Evolutionary conservation across 1,140 invertebrate genomes (phyloP).

Genomic region (Melanaphis sacchari): DNA sequence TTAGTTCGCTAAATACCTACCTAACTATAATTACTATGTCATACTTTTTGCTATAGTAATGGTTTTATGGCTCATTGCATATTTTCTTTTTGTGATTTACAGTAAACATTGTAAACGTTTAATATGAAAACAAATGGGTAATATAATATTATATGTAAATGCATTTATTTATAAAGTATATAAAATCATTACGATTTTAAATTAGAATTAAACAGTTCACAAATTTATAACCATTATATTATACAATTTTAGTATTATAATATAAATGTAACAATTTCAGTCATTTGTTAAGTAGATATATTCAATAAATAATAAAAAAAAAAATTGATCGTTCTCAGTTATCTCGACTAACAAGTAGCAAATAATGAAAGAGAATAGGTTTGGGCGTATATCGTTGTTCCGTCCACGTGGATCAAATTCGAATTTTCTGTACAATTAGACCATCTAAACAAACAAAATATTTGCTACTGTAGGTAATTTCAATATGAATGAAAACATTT

Average conservation of each 20-base stretch:
- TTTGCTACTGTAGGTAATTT: background rate
- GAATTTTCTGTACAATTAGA: conserved; percentile 35
- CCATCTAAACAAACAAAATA: conserved; percentile 27
- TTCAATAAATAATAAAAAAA: conserved; percentile 14
- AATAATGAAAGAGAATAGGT: conserved; percentile 32
- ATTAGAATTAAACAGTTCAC: background rate
- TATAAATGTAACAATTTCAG: conserved; percentile 14
- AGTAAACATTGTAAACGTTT: background rate
- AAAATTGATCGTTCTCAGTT: background rate
- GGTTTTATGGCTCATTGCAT: background rate
- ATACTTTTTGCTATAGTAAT: background rate
- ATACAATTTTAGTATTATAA: conserved; percentile 3
- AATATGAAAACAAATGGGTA: background rate
- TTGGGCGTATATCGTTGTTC: conserved; percentile 48
- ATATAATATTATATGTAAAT: background rate
- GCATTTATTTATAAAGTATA: background rate
- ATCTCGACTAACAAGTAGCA: conserved; percentile 9
- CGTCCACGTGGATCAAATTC: conserved; percentile 5
- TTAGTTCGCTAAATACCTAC: background rate
- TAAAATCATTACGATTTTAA: background rate
- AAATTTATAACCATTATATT: background rate
- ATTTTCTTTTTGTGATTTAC: background rate
- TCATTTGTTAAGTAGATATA: background rate
- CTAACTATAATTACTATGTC: background rate
- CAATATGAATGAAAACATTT: no score